phyloP scores from a whole-genome alignment of 2,797 vertebrate genomes.

The Hydrocynus forskahlii region DNA sequence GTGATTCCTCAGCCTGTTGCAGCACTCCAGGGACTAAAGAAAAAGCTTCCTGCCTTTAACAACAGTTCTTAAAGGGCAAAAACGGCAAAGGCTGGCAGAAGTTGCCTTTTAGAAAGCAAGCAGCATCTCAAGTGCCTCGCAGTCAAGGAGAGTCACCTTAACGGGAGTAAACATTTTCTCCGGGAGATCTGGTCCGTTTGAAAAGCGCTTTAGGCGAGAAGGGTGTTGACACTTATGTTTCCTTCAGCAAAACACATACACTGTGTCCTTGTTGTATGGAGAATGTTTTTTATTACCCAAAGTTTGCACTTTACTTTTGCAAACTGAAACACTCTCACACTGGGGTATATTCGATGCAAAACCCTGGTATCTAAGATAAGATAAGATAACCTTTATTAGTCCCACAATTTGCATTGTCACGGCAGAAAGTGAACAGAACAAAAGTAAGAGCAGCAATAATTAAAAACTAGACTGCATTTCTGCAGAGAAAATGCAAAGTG shows the following conservation, averaged over 20 bases:
- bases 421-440: too few relatives aligned
- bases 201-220: constrained; percentile 25
- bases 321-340: background rate
- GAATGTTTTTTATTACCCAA: background rate
- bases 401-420: too few relatives aligned
- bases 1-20: constrained; percentile 46
- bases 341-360: too few relatives aligned
- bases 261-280: constrained; percentile 8
- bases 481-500: too few relatives aligned
- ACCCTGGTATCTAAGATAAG: too few relatives aligned
- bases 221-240: constrained; percentile 1
- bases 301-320: background rate
- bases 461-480: too few relatives aligned
- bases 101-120: constrained; percentile 8
- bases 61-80: constrained; percentile 31
- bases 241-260: constrained; percentile 37
- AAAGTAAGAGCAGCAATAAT: too few relatives aligned
- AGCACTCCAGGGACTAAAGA: constrained; percentile 27
- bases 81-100: constrained; percentile 25
- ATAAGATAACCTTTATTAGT: too few relatives aligned
- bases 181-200: constrained; percentile 17
- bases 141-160: constrained; percentile 40
- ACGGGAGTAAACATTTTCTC: constrained; percentile 31
- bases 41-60: constrained; percentile 35
- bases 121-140: constrained; percentile 29